These are phyloP conservation scores for Panopea generosa DNA, from an alignment of 2,888 invertebrate genomes.

Conservation along the genomic window DNA sequence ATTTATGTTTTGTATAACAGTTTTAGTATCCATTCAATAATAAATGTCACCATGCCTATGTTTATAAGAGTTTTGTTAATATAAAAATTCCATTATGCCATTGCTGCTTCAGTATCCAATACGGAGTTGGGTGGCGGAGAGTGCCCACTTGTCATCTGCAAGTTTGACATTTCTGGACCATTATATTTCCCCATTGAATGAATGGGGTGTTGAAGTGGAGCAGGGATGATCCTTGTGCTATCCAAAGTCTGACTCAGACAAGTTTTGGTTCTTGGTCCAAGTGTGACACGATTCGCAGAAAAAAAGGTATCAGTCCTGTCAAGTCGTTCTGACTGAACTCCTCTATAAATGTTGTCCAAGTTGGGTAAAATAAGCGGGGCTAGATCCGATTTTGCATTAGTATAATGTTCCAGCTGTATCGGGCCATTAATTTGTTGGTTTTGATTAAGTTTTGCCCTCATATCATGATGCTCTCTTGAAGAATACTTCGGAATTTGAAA, in stretches of 20 bases:
- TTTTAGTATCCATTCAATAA: too few relatives aligned
- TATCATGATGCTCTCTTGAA: constrained; percentile 39
- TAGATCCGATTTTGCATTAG: constrained; percentile 65
- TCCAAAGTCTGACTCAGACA: constrained; percentile 45
- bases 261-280: constrained; percentile 63
- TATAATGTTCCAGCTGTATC: constrained; percentile 72
- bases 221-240: constrained; percentile 3
- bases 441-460: constrained; percentile 47
- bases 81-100: too few relatives aligned
- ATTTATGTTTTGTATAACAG: too few relatives aligned
- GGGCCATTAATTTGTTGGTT: constrained; percentile 68
- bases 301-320: constrained; percentile 70
- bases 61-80: too few relatives aligned
- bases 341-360: constrained; percentile 25
- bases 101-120: constrained; percentile 24
- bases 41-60: too few relatives aligned
- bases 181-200: constrained; percentile 12
- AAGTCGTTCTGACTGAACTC: constrained; percentile 39
- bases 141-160: constrained; percentile 49
- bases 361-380: constrained; percentile 68
- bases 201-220: not conserved
- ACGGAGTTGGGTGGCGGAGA: constrained; percentile 61
- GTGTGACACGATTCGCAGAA: constrained; percentile 60
- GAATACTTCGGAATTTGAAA: constrained; percentile 27
- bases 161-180: constrained; percentile 41